These are phyloP conservation scores for Brachypalpus laphriformis DNA, from an alignment of 2,888 invertebrate species.

Conservation along the genomic window DNA sequence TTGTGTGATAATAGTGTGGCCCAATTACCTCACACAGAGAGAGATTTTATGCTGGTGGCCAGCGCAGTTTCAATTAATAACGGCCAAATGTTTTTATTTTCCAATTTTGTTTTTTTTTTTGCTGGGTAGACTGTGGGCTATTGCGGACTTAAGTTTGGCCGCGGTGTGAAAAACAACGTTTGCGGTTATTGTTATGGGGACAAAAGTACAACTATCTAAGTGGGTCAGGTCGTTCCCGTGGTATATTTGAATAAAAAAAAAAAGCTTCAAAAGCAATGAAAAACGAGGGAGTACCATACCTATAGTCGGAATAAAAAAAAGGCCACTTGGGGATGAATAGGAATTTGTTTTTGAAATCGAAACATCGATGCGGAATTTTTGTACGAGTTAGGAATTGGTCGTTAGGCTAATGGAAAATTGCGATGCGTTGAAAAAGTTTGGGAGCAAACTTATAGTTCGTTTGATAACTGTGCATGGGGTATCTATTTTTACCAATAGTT, in stretches of 20 bases:
- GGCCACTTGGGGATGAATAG: conserved; percentile 34
- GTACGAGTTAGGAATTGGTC: conserved; percentile 46
- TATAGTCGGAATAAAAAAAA: background rate
- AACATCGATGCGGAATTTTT: conserved; percentile 38
- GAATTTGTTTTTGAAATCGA: conserved; percentile 48
- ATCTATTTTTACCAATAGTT: background rate
- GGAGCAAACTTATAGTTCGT: background rate
- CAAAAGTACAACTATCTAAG: conserved; percentile 65
- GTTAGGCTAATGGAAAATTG: conserved; percentile 46
- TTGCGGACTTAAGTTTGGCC: conserved; percentile 57
- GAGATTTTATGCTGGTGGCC: conserved; percentile 32
- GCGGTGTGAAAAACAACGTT: conserved; percentile 69
- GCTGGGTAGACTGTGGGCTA: conserved; percentile 1
- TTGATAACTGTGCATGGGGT: background rate
- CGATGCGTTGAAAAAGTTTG: conserved; percentile 5
- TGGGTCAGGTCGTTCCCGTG: conserved; percentile 67
- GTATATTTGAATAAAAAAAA: conserved; percentile 20
- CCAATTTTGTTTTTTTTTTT: conserved; percentile 8
- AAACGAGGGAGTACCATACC: conserved; percentile 16
- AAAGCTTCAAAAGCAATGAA: conserved; percentile 17
- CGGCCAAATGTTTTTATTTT: conserved; percentile 60
- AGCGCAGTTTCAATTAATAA: conserved; percentile 71
- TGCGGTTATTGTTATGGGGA: conserved; percentile 71
- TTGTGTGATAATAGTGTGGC: conserved; percentile 51
- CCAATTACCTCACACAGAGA: conserved; percentile 60